phyloP scores from a whole-genome alignment of 2,888 invertebrate species.

The Phengaris arion region DNA sequence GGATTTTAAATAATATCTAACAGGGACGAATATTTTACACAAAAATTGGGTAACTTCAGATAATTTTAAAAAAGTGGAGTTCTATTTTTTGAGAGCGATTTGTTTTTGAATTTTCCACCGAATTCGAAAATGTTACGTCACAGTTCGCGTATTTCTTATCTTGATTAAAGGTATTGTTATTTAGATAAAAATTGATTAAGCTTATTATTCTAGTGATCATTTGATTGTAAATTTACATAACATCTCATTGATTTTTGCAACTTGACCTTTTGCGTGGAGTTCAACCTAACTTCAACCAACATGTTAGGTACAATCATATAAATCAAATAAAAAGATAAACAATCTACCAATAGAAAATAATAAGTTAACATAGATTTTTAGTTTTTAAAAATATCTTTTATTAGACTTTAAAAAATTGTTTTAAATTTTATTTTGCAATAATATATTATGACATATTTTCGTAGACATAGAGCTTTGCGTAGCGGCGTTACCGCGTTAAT shows the following conservation, averaged over 20 bases:
- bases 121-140: conserved; percentile 24
- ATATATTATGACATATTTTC: background rate
- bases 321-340: too few species aligned
- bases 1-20: conserved; percentile 9
- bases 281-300: conserved; percentile 1
- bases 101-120: background rate
- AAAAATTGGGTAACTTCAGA: background rate
- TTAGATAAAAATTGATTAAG: background rate
- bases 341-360: too few species aligned
- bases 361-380: too few species aligned
- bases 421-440: too few species aligned
- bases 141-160: background rate
- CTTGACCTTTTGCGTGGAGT: background rate
- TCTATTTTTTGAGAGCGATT: background rate
- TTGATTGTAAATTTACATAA: background rate
- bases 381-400: too few species aligned
- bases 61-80: background rate
- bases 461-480: background rate
- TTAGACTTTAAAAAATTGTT: too few species aligned
- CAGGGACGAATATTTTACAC: background rate
- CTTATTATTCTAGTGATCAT: background rate
- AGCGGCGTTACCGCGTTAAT: background rate
- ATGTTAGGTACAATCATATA: background rate
- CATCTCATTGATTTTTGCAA: conserved; percentile 12
- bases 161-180: background rate